These are phyloP conservation scores for Teleopsis dalmanni DNA, from an alignment of 1,140 invertebrate genomes.

Conservation along the genomic window DNA sequence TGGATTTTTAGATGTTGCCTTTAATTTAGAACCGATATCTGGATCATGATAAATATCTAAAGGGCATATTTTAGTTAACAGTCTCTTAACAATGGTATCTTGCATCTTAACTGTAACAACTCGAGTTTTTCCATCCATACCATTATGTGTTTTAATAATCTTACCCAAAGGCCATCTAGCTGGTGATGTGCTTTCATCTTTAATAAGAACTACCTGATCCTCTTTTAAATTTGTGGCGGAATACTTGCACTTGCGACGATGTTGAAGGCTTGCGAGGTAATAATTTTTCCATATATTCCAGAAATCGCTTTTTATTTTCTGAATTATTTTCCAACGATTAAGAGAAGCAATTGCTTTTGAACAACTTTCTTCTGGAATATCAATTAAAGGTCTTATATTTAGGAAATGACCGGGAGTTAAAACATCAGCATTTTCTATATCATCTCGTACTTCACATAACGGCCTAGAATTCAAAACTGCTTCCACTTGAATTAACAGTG, in stretches of 20 bases:
- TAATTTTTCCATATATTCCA: slow-evolving; percentile 27
- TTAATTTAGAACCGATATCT: neutral
- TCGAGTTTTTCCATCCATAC: slow-evolving; percentile 20
- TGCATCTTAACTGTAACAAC: slow-evolving; percentile 16
- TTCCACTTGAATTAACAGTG: slow-evolving; percentile 22
- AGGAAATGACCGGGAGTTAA: slow-evolving; percentile 30
- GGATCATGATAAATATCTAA: neutral
- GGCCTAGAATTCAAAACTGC: slow-evolving; percentile 26
- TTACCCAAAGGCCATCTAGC: slow-evolving; percentile 19
- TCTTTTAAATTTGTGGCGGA: slow-evolving; percentile 8
- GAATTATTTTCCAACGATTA: slow-evolving; percentile 22
- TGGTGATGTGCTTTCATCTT: slow-evolving; percentile 19
- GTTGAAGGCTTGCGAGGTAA: slow-evolving; percentile 25
- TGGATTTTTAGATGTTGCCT: neutral
- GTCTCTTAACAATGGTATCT: neutral
- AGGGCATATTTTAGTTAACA: slow-evolving; percentile 1
- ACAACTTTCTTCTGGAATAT: slow-evolving; percentile 15
- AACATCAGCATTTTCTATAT: slow-evolving; percentile 11
- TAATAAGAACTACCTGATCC: slow-evolving; percentile 18
- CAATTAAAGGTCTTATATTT: slow-evolving; percentile 18
- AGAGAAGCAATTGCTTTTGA: slow-evolving; percentile 12
- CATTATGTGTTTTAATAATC: slow-evolving; percentile 17
- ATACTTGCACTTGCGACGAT: slow-evolving; percentile 22
- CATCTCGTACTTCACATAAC: neutral
- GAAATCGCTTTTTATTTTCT: slow-evolving; percentile 24